Base-by-base conservation (phyloP, 2,888 invertebrate species). In the Leucoma salicis region DNA sequence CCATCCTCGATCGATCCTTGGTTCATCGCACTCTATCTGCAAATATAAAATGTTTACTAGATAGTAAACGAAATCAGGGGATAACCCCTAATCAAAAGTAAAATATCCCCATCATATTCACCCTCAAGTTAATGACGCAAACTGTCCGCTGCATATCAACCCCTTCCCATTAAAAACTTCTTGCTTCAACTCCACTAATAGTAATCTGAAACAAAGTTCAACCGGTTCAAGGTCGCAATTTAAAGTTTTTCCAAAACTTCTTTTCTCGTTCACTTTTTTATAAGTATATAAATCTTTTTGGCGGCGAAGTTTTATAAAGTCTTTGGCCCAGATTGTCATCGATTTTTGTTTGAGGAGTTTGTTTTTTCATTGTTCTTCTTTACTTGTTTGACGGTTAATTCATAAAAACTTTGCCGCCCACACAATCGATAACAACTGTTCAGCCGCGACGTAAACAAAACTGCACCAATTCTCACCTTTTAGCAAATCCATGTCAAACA, bases 261-360 rank as follows among this genome's bases (percentile, higher is more conserved):
- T 76, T 77, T 87, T 82, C 78, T 81, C 86, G 78, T 82, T 81
- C 82, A 85, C 82, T 88, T 89, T 89, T 88, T 88, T 88, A 85
- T 86, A 87, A 86, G 87, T 87, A 81, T 89, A 90, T 88, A 88
- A 90, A 90, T 90, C 88, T 89, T 90, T 89, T 89, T 86, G 87
- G 76, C 87, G 82, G 78, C 83, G 69, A 85, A 90, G 79, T 90
- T 90, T 68, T 70, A 72, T 79, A 57, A 89, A 89, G 87, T 89
- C 88, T 87, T 88, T 88, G 89, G 85, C 89, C 90, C 86, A 90
- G 89, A 90, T 90, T 90, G 88, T 86, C 89, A 90, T 90, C 90
- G 90, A 90, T 90, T 90, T 90, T 90, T 90, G 88, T 90, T 90
- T 87, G 85, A 86, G 78, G 83, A 88, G 83, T 89, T 90, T 90